Conservation (phyloP, 92 coral and sea anemone species). For the Epizoanthus stellaris region DNA sequence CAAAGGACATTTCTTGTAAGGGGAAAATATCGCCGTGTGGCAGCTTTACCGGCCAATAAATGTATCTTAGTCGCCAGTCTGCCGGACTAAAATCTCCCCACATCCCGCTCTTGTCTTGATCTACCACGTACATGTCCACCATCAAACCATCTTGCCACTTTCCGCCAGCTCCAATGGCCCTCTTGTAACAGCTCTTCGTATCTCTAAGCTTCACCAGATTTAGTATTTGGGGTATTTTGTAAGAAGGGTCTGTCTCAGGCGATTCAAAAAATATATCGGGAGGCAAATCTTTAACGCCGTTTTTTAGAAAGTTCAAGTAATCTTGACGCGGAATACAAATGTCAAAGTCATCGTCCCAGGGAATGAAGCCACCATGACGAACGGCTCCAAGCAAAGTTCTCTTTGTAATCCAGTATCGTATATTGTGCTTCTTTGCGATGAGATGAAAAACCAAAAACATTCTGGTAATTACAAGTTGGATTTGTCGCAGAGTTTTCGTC, state of each 20-base stretch:
- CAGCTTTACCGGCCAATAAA: constrained; percentile 13
- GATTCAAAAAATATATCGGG: constrained; percentile 1
- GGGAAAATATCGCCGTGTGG: constrained; percentile 7
- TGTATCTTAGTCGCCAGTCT: not conserved
- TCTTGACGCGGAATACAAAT: constrained; percentile 9
- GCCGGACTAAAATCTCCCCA: not conserved
- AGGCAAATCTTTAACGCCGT: constrained; percentile 2
- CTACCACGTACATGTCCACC: not conserved
- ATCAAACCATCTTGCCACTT: constrained; percentile 28
- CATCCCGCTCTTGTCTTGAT: not conserved
- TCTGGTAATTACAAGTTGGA: constrained; percentile 1
- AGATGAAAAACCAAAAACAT: constrained; percentile 1
- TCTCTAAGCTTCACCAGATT: constrained; percentile 4
- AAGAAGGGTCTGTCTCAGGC: constrained; percentile 15
- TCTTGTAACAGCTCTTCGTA: constrained; percentile 11
- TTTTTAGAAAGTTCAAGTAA: not conserved
- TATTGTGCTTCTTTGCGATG: not conserved
- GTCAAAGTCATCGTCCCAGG: constrained; percentile 16
- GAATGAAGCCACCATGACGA: constrained; percentile 9
- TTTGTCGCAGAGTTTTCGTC: constrained; percentile 3
- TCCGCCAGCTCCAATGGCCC: not conserved
- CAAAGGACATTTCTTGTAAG: constrained; percentile 1
- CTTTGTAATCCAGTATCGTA: not conserved
- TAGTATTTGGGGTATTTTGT: constrained; percentile 8
- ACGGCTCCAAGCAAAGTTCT: constrained; percentile 6